These are phyloP conservation scores for Eufriesea mexicana DNA, from an alignment of 1,140 invertebrate species.

Conservation along the genomic window DNA sequence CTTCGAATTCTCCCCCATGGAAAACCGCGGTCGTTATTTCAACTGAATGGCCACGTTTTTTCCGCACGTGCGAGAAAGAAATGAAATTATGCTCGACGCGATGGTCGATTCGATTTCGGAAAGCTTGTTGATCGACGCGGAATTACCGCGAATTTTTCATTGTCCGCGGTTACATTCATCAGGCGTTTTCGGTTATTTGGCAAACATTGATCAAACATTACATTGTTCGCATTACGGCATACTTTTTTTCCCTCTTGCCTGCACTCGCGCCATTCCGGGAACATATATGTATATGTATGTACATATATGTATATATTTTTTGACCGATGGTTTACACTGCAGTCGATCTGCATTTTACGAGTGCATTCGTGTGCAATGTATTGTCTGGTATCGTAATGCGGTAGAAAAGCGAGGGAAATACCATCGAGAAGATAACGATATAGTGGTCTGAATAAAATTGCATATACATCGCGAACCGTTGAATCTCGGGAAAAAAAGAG, in stretches of 20 bases:
- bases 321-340: background rate
- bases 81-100: conserved; percentile 4
- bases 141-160: background rate
- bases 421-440: background rate
- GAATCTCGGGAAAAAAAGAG: background rate
- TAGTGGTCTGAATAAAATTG: background rate
- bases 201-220: conserved; percentile 10
- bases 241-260: background rate
- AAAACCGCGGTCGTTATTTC: background rate
- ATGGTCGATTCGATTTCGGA: background rate
- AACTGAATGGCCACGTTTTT: background rate
- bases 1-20: background rate
- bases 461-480: background rate
- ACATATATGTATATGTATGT: too few species aligned
- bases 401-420: background rate
- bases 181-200: background rate
- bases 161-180: background rate
- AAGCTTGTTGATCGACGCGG: background rate
- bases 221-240: background rate
- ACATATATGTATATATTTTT: background rate
- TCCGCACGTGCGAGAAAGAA: background rate
- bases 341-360: background rate
- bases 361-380: background rate
- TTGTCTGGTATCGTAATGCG: conserved; percentile 5
- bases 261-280: background rate